Evolutionary conservation across 1,140 invertebrate species (phyloP), one percentile per base, ranked within the genome.

Genomic region (Drusus annulatus): DNA sequence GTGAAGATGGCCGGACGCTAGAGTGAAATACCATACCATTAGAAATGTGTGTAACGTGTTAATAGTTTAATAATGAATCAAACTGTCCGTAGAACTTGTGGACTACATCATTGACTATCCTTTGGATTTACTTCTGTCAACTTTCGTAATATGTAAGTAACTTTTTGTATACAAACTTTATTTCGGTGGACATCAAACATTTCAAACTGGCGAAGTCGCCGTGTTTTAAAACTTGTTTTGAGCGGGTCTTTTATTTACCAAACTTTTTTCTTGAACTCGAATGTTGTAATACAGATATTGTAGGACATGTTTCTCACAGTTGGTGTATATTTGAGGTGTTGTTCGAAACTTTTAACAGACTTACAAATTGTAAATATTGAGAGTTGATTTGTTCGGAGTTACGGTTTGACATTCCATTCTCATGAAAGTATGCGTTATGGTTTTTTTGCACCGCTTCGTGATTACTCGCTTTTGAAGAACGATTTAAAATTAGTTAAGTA

Each of bases 1-100:
- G 78, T 79, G 78, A 79, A 79, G 74, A 79, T 79, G 78, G 78
- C 78, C 78, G 78, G n/a, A 79, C 77, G 36, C 68, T 51, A 63
- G 78, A 65, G 60, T 52, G 60, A 79, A 56, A 63, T 54, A 65
- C 74, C 63, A 74, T 23, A 79, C 78, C 69, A 79, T 79, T 75
- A 79, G 77, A 79, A 79, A 73, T 52, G 68, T 79, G 77, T 79
- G 52, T 54, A 79, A 71, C 68, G 62, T 79, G 77, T 79, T 79
- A 60, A 79, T 31, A 17, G 77, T 65, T 65, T 73, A 28, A 79
- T 71, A 19, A 79, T 79, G 77, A 79, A 58, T 31, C 50, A 73
- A 79, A 79, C 63, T 76, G 21, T 62, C 50, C 10, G 13, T 23
- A 50, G 19, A 76, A 79, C 77, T 31, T 58, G 15, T 50, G 45